Conservation (phyloP, 1,140 invertebrate species). For the Theocolax elegans region DNA sequence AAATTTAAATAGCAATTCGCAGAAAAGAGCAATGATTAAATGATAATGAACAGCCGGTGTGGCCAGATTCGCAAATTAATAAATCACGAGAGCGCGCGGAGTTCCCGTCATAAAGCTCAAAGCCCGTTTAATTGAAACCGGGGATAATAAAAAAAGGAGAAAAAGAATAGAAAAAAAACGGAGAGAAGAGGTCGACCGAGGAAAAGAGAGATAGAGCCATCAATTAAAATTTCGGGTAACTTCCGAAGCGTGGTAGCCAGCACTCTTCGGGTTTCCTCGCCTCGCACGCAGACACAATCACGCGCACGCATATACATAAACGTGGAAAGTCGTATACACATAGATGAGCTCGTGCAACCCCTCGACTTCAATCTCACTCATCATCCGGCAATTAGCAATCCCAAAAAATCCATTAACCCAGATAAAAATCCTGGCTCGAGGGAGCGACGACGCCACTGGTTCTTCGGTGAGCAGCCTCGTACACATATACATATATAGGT, state of each 20-base stretch:
- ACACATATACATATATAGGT: not conserved
- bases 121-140: slow-evolving; percentile 7
- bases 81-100: not conserved
- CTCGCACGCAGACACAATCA: no score
- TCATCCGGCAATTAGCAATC: slow-evolving; percentile 26
- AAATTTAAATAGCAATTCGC: not conserved
- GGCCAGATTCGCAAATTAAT: not conserved
- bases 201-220: slow-evolving; percentile 7
- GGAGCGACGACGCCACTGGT: no score
- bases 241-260: not conserved
- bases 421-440: not conserved
- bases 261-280: not conserved
- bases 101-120: not conserved
- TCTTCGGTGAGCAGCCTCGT: no score
- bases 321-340: not conserved
- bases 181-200: no score
- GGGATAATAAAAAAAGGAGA: no score
- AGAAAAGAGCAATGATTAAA: slow-evolving; percentile 1
- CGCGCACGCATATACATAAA: no score
- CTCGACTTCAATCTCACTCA: slow-evolving; percentile 1
- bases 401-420: slow-evolving; percentile 33
- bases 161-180: no score
- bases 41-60: not conserved
- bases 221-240: slow-evolving; percentile 30
- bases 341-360: not conserved